Evolutionary conservation across 2,113 vertebrate genomes (phyloP).

Genomic region (Petrocephalus microphthalmus): DNA sequence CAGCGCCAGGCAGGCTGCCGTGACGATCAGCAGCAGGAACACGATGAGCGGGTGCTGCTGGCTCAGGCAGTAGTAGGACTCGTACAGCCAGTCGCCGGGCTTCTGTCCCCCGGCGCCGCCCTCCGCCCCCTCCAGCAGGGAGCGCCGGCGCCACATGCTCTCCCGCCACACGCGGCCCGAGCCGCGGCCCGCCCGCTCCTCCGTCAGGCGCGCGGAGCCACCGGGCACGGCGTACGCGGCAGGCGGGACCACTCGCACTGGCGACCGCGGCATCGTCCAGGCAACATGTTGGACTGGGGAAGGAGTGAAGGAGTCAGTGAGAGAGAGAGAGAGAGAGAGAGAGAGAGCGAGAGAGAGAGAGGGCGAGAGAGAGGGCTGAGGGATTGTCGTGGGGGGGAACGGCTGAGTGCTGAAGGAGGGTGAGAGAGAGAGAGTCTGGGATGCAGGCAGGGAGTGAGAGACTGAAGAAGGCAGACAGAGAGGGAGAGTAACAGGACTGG

Average conservation of each 20-base stretch:
- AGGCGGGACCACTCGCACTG: slow-evolving; percentile 37
- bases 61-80: slow-evolving; percentile 97
- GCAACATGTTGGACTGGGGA: slow-evolving; percentile 47
- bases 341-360: slow-evolving; percentile 13
- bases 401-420: not conserved
- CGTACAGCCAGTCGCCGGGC: slow-evolving; percentile 90
- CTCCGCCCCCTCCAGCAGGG: slow-evolving; percentile 67
- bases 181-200: slow-evolving; percentile 4
- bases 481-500: not conserved
- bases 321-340: not conserved
- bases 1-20: slow-evolving; percentile 90
- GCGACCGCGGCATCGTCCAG: slow-evolving; percentile 46
- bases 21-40: slow-evolving; percentile 93
- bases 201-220: slow-evolving; percentile 34
- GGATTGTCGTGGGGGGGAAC: not conserved
- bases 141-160: slow-evolving; percentile 44
- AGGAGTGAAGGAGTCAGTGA: slow-evolving; percentile 5
- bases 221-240: slow-evolving; percentile 20
- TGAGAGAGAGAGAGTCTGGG: not conserved
- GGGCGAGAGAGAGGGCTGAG: slow-evolving; percentile 14
- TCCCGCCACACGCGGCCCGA: slow-evolving; percentile 23
- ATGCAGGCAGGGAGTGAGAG: not conserved
- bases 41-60: slow-evolving; percentile 96
- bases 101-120: slow-evolving; percentile 26
- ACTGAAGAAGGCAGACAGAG: not conserved